These are phyloP conservation scores for Isoperla grammatica DNA, from an alignment of 2,888 invertebrate species.

Conservation along the genomic window DNA sequence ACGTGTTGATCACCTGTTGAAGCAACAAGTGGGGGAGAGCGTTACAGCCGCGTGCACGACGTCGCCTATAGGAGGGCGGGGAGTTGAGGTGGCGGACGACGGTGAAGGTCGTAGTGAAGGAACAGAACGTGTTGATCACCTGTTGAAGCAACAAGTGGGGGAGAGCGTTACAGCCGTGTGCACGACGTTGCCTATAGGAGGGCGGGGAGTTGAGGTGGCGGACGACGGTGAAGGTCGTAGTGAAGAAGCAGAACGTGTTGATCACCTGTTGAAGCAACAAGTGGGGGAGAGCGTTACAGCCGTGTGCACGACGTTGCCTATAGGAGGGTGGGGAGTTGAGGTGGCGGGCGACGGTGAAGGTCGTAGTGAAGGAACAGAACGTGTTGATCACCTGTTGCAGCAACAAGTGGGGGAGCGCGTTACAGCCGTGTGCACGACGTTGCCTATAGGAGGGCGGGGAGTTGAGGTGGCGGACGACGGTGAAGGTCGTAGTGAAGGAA, in stretches of 20 bases:
- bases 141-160: background rate
- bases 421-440: slow-evolving; percentile 10
- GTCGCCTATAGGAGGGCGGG: no score
- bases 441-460: no score
- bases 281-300: no score
- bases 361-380: slow-evolving; percentile 33
- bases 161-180: background rate
- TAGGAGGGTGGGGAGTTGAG: slow-evolving; percentile 1
- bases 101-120: slow-evolving; percentile 28
- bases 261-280: slow-evolving; percentile 33
- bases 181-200: no score
- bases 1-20: slow-evolving; percentile 36
- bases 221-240: slow-evolving; percentile 26
- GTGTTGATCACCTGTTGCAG: slow-evolving; percentile 36
- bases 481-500: slow-evolving; percentile 28
- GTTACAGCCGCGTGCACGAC: slow-evolving; percentile 6
- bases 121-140: slow-evolving; percentile 37
- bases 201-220: slow-evolving; percentile 5
- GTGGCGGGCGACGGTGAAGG: slow-evolving; percentile 26
- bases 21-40: no score
- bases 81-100: slow-evolving; percentile 17
- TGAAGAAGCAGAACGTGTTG: slow-evolving; percentile 36
- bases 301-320: no score
- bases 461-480: slow-evolving; percentile 22
- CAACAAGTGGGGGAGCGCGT: no score